Base-by-base conservation (phyloP, 2,888 invertebrate species). In the Galerucella pusilla region DNA sequence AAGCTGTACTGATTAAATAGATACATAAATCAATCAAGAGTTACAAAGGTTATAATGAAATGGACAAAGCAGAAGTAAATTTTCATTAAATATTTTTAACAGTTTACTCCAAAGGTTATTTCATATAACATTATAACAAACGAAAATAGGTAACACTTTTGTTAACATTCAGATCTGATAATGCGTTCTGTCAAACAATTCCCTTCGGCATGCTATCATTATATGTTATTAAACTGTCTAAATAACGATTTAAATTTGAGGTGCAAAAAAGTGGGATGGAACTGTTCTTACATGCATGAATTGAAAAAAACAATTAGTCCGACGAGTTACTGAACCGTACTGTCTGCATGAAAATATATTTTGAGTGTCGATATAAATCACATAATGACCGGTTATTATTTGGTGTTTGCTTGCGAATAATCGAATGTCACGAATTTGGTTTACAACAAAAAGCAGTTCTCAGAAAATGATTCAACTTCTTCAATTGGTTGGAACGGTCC, bases 161-260 rank as follows among this genome's bases (percentile, higher is more conserved):
- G 10, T 20, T 28, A 57, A 6, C 63, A 63, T 59, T 70, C 45
- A 9, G 49, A 61, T 70, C 46, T 71, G 71, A 71, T 71, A 35
- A 66, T 60, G 28, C 16, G 35, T n/a, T 16, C 63, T 65, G 73
- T 73, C 64, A 73, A 61, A 45, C 49, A 46, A 46, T 67, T 45
- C 16, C 45, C 14, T 25, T 65, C 54, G 28, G 25, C 69, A 64
- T 57, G 61, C 73, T 66, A 60, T 70, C 12, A 71, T 71, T 74
- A 70, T 25, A n/a, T n/a, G 65, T 74, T 54, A 74, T 71, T 74
- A 71, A 67, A 67, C 67, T 74, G 63, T 67, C 71, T 42, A 60
- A 70, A 20, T 35, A 45, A 60, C 42, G 67, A 67, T 74, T 67
- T 45, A 11, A 65, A 54, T 61, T 65, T 66, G 49, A 66, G 45